These are phyloP conservation scores for Gadopsis marmoratus DNA, from an alignment of 2,797 vertebrate species.

Conservation along the genomic window DNA sequence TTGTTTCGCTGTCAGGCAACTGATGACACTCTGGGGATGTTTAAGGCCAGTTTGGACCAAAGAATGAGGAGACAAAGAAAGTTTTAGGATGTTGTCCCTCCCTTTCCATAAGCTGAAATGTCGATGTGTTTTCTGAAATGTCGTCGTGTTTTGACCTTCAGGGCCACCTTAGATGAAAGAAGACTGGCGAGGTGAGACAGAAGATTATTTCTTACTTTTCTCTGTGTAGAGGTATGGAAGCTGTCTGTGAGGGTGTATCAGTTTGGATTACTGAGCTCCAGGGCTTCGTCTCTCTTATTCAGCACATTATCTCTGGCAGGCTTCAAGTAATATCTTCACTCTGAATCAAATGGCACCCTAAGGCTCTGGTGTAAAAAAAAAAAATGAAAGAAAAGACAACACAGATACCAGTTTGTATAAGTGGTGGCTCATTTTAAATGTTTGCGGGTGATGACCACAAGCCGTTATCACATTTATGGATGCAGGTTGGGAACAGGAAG, in stretches of 20 bases:
- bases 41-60: too few relatives aligned
- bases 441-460: conserved; percentile 13
- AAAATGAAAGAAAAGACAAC: background rate
- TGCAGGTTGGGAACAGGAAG: conserved; percentile 15
- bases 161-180: background rate
- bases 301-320: conserved; percentile 58
- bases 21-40: too few relatives aligned
- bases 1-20: too few relatives aligned
- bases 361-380: conserved; percentile 17
- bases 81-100: too few relatives aligned
- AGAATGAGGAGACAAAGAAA: too few relatives aligned
- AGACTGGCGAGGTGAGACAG: conserved; percentile 32
- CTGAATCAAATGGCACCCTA: conserved; percentile 52
- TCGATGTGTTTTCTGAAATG: too few relatives aligned
- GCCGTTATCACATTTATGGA: conserved; percentile 6
- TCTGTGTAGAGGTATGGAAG: conserved; percentile 46
- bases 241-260: conserved; percentile 52
- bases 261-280: conserved; percentile 55
- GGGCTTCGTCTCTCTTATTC: conserved; percentile 48
- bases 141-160: too few relatives aligned
- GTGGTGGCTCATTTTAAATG: conserved; percentile 2
- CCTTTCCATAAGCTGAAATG: too few relatives aligned
- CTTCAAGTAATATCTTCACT: conserved; percentile 52
- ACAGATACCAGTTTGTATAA: conserved; percentile 10
- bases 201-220: conserved; percentile 43